A percentile compares a stretch with the other conserved stretches of the same genome.
Conservation (phyloP, 2,888 invertebrate species). For the Girardia tigrina region DNA sequence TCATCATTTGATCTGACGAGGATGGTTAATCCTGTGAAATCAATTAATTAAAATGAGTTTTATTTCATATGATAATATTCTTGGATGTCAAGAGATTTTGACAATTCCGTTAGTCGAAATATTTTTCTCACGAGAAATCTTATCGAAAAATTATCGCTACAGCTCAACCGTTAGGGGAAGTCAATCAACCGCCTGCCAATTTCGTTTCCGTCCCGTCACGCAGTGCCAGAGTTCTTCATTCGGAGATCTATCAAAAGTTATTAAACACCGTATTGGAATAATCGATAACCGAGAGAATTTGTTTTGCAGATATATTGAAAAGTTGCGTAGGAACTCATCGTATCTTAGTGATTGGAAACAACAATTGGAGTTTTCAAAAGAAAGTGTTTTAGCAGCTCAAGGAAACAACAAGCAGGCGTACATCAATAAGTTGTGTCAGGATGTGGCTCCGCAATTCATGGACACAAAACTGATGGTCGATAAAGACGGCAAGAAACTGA, state of each 20-base stretch:
- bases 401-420: constrained; percentile 38
- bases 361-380: constrained; percentile 61
- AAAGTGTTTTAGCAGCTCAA: constrained; percentile 54
- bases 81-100: no score
- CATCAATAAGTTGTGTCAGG: neutral
- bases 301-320: constrained; percentile 93
- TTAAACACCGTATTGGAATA: constrained; percentile 40
- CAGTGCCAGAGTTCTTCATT: constrained; percentile 80
- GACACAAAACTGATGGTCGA: constrained; percentile 34
- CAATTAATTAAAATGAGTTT: no score
- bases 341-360: constrained; percentile 78
- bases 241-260: constrained; percentile 87
- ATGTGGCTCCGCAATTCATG: neutral
- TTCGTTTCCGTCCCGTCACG: constrained; percentile 84
- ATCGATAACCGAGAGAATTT: no score
- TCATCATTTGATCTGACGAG: no score
- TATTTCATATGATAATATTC: no score
- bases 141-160: no score
- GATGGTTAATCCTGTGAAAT: no score
- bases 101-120: no score
- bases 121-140: no score
- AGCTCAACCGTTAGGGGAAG: no score
- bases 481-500: constrained; percentile 57
- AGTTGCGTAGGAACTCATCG: constrained; percentile 69
- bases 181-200: no score